Base-by-base conservation (phyloP, 2,113 vertebrate species). In the Himantopus leucocephalus region DNA sequence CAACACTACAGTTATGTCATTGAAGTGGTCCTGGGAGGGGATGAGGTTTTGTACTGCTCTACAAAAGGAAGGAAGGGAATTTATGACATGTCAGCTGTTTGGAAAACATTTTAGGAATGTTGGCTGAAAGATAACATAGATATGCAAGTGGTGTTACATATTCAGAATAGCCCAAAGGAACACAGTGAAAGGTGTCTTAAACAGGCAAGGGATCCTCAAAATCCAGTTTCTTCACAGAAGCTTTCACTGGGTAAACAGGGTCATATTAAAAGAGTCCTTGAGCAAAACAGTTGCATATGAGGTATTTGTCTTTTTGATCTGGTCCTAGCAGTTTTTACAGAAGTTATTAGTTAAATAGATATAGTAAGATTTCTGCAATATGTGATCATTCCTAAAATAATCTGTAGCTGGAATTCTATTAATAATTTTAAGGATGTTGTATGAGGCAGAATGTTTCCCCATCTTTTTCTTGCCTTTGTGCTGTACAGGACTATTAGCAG, bases 71-170 rank as follows among this genome's bases (percentile, higher is more conserved):
- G 56, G 76, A 87, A 81, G 76, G 67, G 81, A 94, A 95, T 97
- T 97, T 96, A 87, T 93, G 77, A 95, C 58, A 58, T 71, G 58
- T 73, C 85, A 92, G 62, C 96, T 96, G 81, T 92, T 95, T 85
- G 85, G 92, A 95, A 95, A 95, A 76, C 67, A 83, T 87, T 85
- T 88, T 41, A 88, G 88, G 94, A 97, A 96, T 96, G 96, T 66
- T 2, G 5, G 8, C 71, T 91, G 66, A 82, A 95, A 93, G 96
- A 97, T 96, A 96, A 62, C 90, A 22, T 60, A 96, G 88, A 96
- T 94, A 91, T 62, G 64, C 73, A 58, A 95, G 91, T 73, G 62
- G 43, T 82, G 84, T 89, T 92, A 45, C 81, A 67, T 94, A 97
- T 94, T 92, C 96, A 91, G 91, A 90, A 73, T 92, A 94, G 84